Evolutionary conservation across 2,113 vertebrate genomes (phyloP).

Genomic region (Orcinus orca): DNA sequence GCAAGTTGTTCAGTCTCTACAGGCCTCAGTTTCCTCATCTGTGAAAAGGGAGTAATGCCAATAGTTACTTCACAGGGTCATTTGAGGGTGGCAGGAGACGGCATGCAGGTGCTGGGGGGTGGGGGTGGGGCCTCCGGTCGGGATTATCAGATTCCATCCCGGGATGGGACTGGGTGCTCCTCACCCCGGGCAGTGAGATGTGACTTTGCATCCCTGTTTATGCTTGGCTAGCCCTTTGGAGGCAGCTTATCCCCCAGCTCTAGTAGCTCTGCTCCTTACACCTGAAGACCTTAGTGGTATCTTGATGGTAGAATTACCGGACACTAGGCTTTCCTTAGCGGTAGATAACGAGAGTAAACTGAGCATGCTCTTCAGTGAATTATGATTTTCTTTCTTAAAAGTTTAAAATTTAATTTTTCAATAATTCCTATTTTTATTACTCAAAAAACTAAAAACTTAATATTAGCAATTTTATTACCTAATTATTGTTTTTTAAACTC

Average conservation of each 20-base stretch:
- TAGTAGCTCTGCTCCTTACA: not conserved
- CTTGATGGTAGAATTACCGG: not conserved
- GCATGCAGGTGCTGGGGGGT: rapidly evolving
- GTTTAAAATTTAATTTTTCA: not conserved
- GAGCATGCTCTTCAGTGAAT: not conserved
- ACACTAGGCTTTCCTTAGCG: not conserved
- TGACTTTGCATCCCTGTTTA: not conserved
- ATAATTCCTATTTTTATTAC: not conserved
- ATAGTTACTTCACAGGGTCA: not conserved
- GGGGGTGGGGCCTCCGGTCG: rapidly evolving
- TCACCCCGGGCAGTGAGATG: not conserved
- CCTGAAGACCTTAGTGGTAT: not conserved
- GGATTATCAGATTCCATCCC: not conserved
- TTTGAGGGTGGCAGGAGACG: not conserved
- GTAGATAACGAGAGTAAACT: not conserved
- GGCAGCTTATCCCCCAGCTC: rapidly evolving
- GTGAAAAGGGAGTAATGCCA: not conserved
- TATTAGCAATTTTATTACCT: not conserved
- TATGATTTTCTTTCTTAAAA: not conserved
- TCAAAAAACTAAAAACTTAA: not conserved
- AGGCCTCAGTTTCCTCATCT: not conserved
- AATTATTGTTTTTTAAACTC: not conserved
- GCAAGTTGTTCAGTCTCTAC: not conserved
- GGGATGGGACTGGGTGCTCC: not conserved
- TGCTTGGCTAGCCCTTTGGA: not conserved